Percentiles rank a stretch among this genome's conserved stretches.
These are phyloP conservation scores for Pollenia angustigena DNA, from an alignment of 2,888 invertebrate genomes.

Conservation along the genomic window DNA sequence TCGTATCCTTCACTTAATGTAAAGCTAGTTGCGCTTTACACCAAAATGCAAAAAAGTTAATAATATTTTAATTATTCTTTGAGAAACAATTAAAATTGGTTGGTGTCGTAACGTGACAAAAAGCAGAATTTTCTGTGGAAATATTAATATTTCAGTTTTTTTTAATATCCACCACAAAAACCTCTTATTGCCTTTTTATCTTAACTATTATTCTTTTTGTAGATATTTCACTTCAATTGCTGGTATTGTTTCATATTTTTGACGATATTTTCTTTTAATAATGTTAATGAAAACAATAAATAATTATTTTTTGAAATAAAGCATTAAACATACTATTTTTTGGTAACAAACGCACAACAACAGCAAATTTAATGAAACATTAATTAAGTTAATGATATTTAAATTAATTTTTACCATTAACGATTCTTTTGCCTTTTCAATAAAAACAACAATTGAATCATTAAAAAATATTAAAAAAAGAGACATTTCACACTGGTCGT, in stretches of 20 bases:
- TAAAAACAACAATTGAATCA: neutral
- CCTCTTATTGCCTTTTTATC: neutral
- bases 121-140: no score
- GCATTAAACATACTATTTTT: neutral
- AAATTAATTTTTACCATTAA: neutral
- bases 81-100: no score
- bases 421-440: neutral
- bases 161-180: slow-evolving; percentile 1
- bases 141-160: neutral
- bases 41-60: no score
- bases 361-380: neutral
- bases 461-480: neutral
- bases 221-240: neutral
- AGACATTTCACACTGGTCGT: neutral
- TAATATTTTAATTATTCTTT: no score
- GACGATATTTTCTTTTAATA: neutral
- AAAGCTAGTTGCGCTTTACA: no score
- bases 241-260: neutral
- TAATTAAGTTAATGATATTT: slow-evolving; percentile 13
- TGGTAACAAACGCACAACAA: neutral
- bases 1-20: no score
- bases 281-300: neutral
- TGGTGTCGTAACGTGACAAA: no score
- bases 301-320: neutral
- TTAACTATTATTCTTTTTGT: neutral